Percentiles rank a stretch among this genome's conserved stretches.
These are phyloP conservation scores for Hirundo rustica DNA, from an alignment of 2,797 vertebrate genomes.

Conservation along the genomic window DNA sequence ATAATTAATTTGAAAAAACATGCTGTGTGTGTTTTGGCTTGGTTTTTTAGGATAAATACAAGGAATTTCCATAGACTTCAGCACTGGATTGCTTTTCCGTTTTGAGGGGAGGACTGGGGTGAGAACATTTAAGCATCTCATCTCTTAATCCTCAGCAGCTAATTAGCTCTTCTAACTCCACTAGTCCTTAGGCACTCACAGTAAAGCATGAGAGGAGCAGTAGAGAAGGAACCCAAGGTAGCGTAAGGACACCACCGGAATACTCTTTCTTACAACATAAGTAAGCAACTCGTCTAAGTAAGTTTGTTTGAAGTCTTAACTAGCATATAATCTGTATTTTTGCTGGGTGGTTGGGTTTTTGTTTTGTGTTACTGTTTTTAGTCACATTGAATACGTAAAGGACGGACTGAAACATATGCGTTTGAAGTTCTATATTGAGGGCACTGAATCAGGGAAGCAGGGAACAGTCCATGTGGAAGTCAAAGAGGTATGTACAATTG, in stretches of 20 bases:
- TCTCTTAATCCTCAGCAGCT: background rate
- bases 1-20: background rate
- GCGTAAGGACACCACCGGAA: background rate
- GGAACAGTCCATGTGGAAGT: slow-evolving; percentile 92
- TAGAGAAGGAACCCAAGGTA: background rate
- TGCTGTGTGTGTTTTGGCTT: background rate
- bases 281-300: background rate
- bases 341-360: background rate
- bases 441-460: slow-evolving; percentile 86
- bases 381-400: slow-evolving; percentile 87
- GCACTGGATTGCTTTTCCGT: background rate
- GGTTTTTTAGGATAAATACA: background rate
- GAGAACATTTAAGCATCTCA: background rate
- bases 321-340: background rate
- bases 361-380: slow-evolving; percentile 56
- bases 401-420: slow-evolving; percentile 87
- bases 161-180: background rate
- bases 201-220: background rate
- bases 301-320: background rate
- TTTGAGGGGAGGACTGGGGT: background rate
- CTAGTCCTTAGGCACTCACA: background rate
- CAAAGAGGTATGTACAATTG: slow-evolving; percentile 84
- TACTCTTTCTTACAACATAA: background rate
- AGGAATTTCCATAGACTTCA: background rate
- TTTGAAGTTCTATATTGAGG: slow-evolving; percentile 95